Percentiles rank a stretch among this genome's conserved stretches.
Conservation (phyloP, 1,140 invertebrate genomes). For the Euwallacea similis region DNA sequence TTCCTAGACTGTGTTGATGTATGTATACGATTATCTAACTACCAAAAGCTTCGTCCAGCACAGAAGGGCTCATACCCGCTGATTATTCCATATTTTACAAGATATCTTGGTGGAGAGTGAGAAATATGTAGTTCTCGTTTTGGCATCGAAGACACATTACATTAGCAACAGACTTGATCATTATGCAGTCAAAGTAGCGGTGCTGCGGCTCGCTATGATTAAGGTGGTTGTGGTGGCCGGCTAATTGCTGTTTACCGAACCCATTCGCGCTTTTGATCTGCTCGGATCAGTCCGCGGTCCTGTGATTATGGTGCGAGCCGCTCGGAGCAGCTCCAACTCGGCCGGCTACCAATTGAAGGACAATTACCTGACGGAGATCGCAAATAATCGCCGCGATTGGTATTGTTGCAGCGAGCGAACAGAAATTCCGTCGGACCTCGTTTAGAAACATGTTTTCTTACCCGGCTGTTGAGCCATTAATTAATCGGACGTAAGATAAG, state of each 20-base stretch:
- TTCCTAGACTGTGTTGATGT: no score
- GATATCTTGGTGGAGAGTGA: no score
- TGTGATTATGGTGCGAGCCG: conserved; percentile 51
- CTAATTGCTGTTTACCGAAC: conserved; percentile 55
- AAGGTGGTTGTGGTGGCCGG: conserved; percentile 52
- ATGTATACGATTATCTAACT: no score
- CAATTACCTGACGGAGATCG: conserved; percentile 27
- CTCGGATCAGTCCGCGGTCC: conserved; percentile 47
- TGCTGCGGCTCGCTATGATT: conserved; percentile 50
- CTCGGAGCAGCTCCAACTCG: conserved; percentile 48
- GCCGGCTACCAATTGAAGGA: conserved; percentile 45
- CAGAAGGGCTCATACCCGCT: no score
- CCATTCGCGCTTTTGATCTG: conserved; percentile 55
- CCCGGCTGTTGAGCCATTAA: conserved; percentile 8
- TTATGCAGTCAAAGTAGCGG: conserved; percentile 52
- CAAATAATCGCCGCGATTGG: conserved; percentile 31
- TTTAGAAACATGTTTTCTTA: conserved; percentile 28
- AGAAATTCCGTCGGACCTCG: conserved; percentile 27
- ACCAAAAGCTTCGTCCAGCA: no score
- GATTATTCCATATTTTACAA: no score
- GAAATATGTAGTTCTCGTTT: conserved; percentile 1
- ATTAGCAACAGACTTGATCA: conserved; percentile 32
- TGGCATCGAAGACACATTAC: conserved; percentile 12
- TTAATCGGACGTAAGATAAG: conserved; percentile 1
- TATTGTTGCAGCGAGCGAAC: conserved; percentile 12